Percentiles rank a stretch among this genome's conserved stretches.
These are phyloP conservation scores for Amiota mariae DNA, from an alignment of 2,888 invertebrate genomes.

Conservation along the genomic window DNA sequence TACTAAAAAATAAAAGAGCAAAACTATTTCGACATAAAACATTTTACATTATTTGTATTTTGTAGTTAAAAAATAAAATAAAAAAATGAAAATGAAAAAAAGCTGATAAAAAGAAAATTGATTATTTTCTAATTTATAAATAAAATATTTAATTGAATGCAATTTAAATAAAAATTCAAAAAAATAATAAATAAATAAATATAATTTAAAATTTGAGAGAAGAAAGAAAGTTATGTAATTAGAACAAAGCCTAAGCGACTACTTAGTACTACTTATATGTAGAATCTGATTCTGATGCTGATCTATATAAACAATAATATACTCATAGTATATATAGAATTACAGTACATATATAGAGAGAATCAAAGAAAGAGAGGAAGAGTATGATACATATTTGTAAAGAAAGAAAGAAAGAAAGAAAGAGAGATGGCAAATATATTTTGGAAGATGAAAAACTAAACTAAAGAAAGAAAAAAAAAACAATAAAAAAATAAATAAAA, in stretches of 20 bases:
- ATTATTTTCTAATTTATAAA: conserved; percentile 8
- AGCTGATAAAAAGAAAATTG: background rate
- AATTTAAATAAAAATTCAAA: background rate
- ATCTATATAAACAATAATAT: background rate
- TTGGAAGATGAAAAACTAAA: conserved; percentile 59
- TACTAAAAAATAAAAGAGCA: conserved; percentile 30
- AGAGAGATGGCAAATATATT: conserved; percentile 58
- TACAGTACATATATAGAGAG: background rate
- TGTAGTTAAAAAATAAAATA: conserved; percentile 30
- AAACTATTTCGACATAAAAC: conserved; percentile 55
- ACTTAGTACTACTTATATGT: no score
- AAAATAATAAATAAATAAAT: conserved; percentile 9
- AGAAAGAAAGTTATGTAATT: conserved; percentile 13
- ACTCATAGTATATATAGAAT: background rate
- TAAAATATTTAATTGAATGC: background rate
- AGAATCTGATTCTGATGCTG: background rate
- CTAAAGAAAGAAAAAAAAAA: conserved; percentile 38
- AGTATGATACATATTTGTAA: background rate
- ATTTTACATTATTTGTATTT: conserved; percentile 57
- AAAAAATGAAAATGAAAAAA: conserved; percentile 7
- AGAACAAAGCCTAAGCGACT: conserved; percentile 1
- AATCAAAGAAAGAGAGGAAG: conserved; percentile 25
- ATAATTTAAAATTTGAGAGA: conserved; percentile 2
- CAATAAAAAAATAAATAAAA: conserved; percentile 21
- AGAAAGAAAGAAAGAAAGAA: background rate